A percentile compares a stretch with the other conserved stretches of the same genome.
These are phyloP conservation scores for Drosophila vallismaia DNA, from an alignment of 2,888 invertebrate species.

Conservation along the genomic window DNA sequence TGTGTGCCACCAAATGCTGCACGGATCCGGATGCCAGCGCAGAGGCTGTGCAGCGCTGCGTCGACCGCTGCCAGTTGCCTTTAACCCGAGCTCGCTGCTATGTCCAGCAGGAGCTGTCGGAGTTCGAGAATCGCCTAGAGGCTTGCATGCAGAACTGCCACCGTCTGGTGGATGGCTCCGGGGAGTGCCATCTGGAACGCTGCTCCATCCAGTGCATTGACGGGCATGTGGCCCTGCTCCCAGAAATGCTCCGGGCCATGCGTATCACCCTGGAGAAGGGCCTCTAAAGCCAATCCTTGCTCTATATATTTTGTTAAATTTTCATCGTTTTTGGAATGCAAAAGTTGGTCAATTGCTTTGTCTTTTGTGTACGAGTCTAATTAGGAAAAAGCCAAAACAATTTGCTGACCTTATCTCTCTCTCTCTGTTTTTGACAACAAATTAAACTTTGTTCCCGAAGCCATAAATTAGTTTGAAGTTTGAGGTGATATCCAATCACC, in stretches of 20 bases:
- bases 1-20: conserved; percentile 93
- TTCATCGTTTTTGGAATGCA: too few species aligned
- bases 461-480: background rate
- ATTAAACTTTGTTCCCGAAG: background rate
- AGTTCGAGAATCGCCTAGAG: conserved; percentile 86
- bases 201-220: conserved; percentile 88
- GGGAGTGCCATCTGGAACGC: conserved; percentile 28
- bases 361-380: background rate
- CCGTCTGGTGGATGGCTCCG: background rate
- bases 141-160: conserved; percentile 85
- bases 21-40: conserved; percentile 88
- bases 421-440: background rate
- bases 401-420: background rate
- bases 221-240: conserved; percentile 89
- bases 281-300: background rate
- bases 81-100: conserved; percentile 89
- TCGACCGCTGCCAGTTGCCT: conserved; percentile 89
- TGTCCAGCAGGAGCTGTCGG: conserved; percentile 85
- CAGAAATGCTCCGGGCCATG: conserved; percentile 89
- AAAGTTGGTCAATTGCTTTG: background rate
- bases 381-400: background rate
- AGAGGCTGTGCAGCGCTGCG: conserved; percentile 91
- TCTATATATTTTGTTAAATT: too few species aligned
- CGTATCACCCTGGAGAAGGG: conserved; percentile 47
- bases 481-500: background rate